Percentiles rank a stretch among this genome's conserved stretches.
Conservation (phyloP, 1,140 invertebrate species). For the Bombus confusus region DNA sequence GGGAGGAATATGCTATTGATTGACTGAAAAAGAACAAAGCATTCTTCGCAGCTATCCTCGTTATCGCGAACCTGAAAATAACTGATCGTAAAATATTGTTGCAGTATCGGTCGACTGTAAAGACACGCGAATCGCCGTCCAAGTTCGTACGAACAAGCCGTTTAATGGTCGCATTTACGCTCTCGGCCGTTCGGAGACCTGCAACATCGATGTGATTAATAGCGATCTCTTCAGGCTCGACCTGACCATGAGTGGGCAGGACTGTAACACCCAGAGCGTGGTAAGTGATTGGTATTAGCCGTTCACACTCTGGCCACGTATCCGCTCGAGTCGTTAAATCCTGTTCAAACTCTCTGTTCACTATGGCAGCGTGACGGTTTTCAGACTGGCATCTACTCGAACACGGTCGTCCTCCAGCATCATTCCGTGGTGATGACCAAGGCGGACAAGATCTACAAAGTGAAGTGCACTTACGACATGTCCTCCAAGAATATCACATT, state of each 20-base stretch:
- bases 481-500: conserved; percentile 98
- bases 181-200: conserved; percentile 95
- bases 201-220: conserved; percentile 96
- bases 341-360: conserved; percentile 62
- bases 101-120: conserved; percentile 96
- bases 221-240: conserved; percentile 95
- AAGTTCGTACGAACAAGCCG: conserved; percentile 95
- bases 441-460: conserved; percentile 98
- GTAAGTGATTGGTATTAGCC: conserved; percentile 84
- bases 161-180: conserved; percentile 98
- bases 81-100: conserved; percentile 16
- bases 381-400: conserved; percentile 96
- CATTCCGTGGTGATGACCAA: conserved; percentile 98
- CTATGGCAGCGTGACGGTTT: conserved; percentile 77
- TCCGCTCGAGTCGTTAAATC: conserved; percentile 8
- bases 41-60: accelerated
- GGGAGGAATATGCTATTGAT: neutral
- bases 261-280: conserved; percentile 96
- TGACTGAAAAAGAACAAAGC: neutral
- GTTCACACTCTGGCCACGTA: neutral
- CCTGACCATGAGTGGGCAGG: conserved; percentile 95
- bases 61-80: neutral
- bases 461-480: conserved; percentile 98
- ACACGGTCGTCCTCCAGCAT: conserved; percentile 96
- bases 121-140: conserved; percentile 95